Base-by-base conservation (phyloP, 2,797 vertebrate species). In the Trematomus bernacchii region DNA sequence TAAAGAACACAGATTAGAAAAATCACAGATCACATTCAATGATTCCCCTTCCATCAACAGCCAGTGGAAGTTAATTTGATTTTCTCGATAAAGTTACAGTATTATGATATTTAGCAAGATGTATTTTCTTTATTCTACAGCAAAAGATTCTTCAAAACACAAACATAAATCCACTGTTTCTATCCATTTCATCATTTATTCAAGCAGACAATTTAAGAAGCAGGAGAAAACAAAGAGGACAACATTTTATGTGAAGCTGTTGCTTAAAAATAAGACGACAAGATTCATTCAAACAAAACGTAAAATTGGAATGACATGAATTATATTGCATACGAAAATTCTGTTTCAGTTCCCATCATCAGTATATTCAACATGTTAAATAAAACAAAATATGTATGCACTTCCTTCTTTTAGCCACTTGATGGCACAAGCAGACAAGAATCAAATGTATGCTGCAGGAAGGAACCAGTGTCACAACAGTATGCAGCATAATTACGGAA, bases 371-470 rank as follows among this genome's bases (percentile, higher is more conserved):
- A 18, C 9, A 50, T 53, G 10, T 10, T 6, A 6, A 15, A 12
- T 18, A 5, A 19, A 21, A 4, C 2, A 27, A 27, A 27, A 27
- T 37, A 15, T 52, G 6, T 5, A 1, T 3, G 18, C 16, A 3
- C 16, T 73, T 70, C 8, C 53, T 10, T 13, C 6, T 18, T 13
- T 0, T 46, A 18, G 23, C 73, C 88, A 86, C 82, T 52, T 89
- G 91, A 82, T 93, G 87, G 82, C 67, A 40, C 1, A 43, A 86
- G 19, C 71, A 47, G 48, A 59, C 55, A 58, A 59, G 3, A 50
- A 21, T 60, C 48, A 1, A n/a, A 54, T 50, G 4, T 16, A 6
- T 23, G 10, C 6, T 9, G 10, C 3, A 6, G 48, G 33, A 57
- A 12, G 2, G 13, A 10, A 10, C 10, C 16, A 30, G 16, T 4